Percentiles rank a stretch among this genome's conserved stretches.
Evolutionary conservation across 1,140 invertebrate genomes (phyloP).

Genomic region (Cryptotermes secundus): DNA sequence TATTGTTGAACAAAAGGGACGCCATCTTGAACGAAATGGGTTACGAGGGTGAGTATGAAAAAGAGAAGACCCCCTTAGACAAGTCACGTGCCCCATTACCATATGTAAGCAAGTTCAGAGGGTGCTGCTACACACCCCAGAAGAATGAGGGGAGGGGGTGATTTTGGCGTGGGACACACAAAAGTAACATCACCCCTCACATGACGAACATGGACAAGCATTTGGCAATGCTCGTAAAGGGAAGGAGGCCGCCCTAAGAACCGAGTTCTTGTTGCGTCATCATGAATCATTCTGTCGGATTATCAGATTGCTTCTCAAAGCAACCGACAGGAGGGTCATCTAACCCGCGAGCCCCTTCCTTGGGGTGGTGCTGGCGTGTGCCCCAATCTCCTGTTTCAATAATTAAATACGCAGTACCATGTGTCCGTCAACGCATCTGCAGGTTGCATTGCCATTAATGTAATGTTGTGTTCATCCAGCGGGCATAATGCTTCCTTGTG

Average conservation of each 20-base stretch:
- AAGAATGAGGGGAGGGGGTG: neutral
- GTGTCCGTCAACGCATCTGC: neutral
- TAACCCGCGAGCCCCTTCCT: neutral
- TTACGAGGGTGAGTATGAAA: conserved; percentile 15
- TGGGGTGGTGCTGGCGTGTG: neutral
- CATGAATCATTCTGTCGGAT: conserved; percentile 11
- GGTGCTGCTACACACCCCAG: neutral
- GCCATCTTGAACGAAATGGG: conserved; percentile 18
- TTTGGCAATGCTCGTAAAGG: neutral
- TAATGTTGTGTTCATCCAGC: neutral
- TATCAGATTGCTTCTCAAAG: neutral
- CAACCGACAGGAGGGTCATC: neutral
- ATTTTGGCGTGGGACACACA: conserved; percentile 17
- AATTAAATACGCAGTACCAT: neutral
- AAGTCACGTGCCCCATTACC: conserved; percentile 9
- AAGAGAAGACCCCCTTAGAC: conserved; percentile 6
- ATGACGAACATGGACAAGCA: neutral
- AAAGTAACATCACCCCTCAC: conserved; percentile 9
- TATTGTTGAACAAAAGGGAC: neutral
- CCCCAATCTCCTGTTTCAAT: neutral
- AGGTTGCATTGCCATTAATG: neutral
- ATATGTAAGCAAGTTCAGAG: conserved; percentile 3
- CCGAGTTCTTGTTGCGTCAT: neutral
- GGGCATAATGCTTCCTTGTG: neutral
- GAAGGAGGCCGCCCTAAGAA: conserved; percentile 6